Evolutionary conservation across 2,888 invertebrate genomes (phyloP).

Genomic region (Chaetoderma sp.): DNA sequence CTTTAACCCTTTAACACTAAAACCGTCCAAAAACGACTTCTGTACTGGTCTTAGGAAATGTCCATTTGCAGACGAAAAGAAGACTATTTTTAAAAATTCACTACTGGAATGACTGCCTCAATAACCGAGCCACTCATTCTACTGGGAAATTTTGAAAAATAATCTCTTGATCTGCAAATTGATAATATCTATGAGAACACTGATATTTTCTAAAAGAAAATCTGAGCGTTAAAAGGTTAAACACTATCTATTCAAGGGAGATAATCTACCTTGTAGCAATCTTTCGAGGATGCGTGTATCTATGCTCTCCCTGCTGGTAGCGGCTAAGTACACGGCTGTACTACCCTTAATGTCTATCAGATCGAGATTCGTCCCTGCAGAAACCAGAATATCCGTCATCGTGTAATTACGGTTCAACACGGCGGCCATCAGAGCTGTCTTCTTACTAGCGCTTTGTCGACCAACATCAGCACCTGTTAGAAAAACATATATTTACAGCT

Average conservation of each 20-base stretch:
- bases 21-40: too few species aligned
- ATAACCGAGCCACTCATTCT: too few species aligned
- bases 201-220: too few species aligned
- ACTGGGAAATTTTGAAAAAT: too few species aligned
- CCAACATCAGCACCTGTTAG: constrained; percentile 40
- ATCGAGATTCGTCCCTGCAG: constrained; percentile 42
- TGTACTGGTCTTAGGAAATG: too few species aligned
- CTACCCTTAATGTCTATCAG: constrained; percentile 41
- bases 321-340: constrained; percentile 37
- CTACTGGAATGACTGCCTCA: too few species aligned
- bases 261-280: constrained; percentile 33
- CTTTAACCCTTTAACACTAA: too few species aligned
- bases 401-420: constrained; percentile 28
- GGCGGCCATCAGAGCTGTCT: constrained; percentile 41
- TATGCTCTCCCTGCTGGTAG: constrained; percentile 29
- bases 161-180: too few species aligned
- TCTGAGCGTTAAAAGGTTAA: not conserved
- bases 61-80: too few species aligned
- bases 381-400: constrained; percentile 37
- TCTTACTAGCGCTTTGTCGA: constrained; percentile 41
- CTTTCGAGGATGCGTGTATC: constrained; percentile 28
- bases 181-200: too few species aligned
- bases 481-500: not conserved
- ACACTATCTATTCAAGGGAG: not conserved
- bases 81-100: too few species aligned